Percentiles rank a stretch among this genome's conserved stretches.
These are phyloP conservation scores for Ptychoptera contaminata DNA, from an alignment of 2,888 invertebrate genomes.

Conservation along the genomic window DNA sequence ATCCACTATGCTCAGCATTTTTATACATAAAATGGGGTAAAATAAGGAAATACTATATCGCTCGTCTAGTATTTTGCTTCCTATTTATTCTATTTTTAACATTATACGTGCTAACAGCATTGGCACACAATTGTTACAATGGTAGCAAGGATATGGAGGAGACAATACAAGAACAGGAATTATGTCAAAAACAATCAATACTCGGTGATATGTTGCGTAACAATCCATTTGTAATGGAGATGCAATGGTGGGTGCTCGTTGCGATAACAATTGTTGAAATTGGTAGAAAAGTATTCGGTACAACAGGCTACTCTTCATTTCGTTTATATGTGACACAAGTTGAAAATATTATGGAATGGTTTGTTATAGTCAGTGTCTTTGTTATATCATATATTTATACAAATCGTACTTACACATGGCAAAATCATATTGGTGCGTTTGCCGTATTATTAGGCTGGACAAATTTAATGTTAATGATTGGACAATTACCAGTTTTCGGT, in stretches of 20 bases:
- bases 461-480: conserved; percentile 81
- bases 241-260: conserved; percentile 70
- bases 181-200: conserved; percentile 65
- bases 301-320: conserved; percentile 67
- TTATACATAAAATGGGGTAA: conserved; percentile 81
- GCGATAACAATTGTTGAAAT: conserved; percentile 67
- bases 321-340: conserved; percentile 68
- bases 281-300: conserved; percentile 63
- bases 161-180: conserved; percentile 51
- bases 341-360: conserved; percentile 79
- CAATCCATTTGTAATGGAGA: conserved; percentile 61
- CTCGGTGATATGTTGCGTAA: conserved; percentile 57
- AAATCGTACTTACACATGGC: conserved; percentile 63
- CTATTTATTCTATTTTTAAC: conserved; percentile 69
- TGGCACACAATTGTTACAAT: conserved; percentile 75
- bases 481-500: conserved; percentile 73
- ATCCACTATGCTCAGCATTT: conserved; percentile 77
- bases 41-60: conserved; percentile 74
- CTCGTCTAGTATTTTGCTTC: conserved; percentile 59
- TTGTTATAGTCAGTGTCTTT: conserved; percentile 69
- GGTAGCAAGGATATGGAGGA: conserved; percentile 61
- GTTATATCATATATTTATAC: conserved; percentile 69
- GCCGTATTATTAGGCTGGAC: conserved; percentile 78
- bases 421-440: conserved; percentile 74
- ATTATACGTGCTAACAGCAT: conserved; percentile 61